A percentile compares a stretch with the other conserved stretches of the same genome.
Evolutionary conservation across 2,797 vertebrate species (phyloP).

Genomic region (Valencia hispanica): DNA sequence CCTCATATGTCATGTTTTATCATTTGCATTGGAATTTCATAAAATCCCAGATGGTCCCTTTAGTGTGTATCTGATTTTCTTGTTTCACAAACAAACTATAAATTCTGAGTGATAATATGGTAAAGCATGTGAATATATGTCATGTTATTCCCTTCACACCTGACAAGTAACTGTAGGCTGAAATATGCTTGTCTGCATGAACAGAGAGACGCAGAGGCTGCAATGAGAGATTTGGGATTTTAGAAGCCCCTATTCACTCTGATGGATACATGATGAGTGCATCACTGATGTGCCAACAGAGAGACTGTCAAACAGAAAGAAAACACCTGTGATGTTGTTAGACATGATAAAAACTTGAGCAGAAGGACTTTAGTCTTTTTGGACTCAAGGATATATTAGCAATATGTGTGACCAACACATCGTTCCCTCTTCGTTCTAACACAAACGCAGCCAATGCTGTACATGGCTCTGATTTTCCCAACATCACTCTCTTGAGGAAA

Average conservation of each 20-base stretch:
- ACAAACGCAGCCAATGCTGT: neutral
- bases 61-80: slow-evolving; percentile 38
- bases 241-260: slow-evolving; percentile 54
- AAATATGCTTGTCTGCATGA: slow-evolving; percentile 75
- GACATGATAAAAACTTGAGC: neutral
- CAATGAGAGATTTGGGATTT: slow-evolving; percentile 72
- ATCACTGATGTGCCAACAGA: slow-evolving; percentile 50
- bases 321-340: neutral
- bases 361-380: neutral
- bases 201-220: slow-evolving; percentile 26
- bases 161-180: slow-evolving; percentile 66
- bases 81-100: slow-evolving; percentile 43
- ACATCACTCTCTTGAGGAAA: neutral
- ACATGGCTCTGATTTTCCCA: neutral
- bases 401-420: neutral
- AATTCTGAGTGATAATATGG: slow-evolving; percentile 49
- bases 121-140: slow-evolving; percentile 26
- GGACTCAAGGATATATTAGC: neutral
- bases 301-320: slow-evolving; percentile 25
- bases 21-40: slow-evolving; percentile 55
- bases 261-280: slow-evolving; percentile 66
- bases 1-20: slow-evolving; percentile 37
- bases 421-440: neutral
- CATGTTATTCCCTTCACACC: slow-evolving; percentile 16
- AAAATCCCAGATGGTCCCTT: slow-evolving; percentile 33